Conservation (phyloP, 2,797 vertebrate genomes). For the Sebastes melanostomus region DNA sequence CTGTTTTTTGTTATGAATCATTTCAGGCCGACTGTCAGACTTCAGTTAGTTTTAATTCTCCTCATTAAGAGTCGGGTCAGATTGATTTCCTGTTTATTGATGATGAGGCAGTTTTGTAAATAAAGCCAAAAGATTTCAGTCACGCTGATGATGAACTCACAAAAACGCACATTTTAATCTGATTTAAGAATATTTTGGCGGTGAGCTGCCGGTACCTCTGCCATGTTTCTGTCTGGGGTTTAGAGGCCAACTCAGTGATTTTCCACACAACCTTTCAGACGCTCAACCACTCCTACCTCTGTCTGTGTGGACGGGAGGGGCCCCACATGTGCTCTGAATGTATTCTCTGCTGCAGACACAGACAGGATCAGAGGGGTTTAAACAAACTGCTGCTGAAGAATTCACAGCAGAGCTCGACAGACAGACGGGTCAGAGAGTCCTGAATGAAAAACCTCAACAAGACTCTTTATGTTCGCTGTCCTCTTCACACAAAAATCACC, state of each 20-base stretch:
- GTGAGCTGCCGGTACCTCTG: not conserved
- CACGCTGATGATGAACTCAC: not conserved
- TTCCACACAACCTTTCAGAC: constrained; percentile 62
- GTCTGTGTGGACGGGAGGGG: constrained; percentile 38
- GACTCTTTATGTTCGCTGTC: not conserved
- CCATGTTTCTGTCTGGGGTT: not conserved
- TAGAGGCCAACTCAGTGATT: constrained; percentile 48
- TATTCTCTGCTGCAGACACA: constrained; percentile 16
- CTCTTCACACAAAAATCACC: not conserved
- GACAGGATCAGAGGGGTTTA: constrained; percentile 11
- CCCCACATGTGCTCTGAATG: constrained; percentile 36
- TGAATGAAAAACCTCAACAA: too few relatives aligned
- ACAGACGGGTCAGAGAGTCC: too few relatives aligned
- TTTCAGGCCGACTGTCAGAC: not conserved
- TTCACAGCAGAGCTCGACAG: not conserved
- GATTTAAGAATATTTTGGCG: not conserved
- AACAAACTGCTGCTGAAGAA: not conserved
- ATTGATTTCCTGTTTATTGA: not conserved
- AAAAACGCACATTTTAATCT: not conserved
- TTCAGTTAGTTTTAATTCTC: not conserved
- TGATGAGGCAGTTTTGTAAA: constrained; percentile 16
- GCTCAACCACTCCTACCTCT: constrained; percentile 71
- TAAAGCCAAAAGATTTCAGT: constrained; percentile 16
- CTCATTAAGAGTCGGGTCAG: not conserved
- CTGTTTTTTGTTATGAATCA: not conserved